Conservation (phyloP, 2,113 vertebrate species). For the Cinclus mexicanus region DNA sequence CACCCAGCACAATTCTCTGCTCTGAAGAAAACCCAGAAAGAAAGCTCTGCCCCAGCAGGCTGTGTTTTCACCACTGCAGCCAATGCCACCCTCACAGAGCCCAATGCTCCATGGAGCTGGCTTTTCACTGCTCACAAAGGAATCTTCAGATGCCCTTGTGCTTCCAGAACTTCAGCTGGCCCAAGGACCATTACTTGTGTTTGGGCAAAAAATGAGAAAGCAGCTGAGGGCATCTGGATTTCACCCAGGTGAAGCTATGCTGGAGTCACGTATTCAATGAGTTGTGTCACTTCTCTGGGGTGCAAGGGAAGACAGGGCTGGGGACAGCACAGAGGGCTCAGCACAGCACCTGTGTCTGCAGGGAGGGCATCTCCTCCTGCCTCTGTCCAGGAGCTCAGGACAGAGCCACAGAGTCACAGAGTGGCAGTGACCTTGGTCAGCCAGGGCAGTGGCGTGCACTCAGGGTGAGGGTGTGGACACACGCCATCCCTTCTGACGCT, state of each 20-base stretch:
- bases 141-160: background rate
- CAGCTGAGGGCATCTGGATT: background rate
- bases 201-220: background rate
- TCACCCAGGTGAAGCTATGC: background rate
- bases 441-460: fast-evolving
- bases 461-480: fast-evolving
- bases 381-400: background rate
- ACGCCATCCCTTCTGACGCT: fast-evolving
- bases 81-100: fast-evolving
- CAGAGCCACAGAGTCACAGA: background rate
- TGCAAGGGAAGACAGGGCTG: background rate
- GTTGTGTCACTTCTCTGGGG: background rate
- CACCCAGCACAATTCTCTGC: background rate
- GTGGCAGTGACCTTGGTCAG: background rate
- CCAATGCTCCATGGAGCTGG: background rate
- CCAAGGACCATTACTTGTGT: background rate
- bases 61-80: background rate
- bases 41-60: background rate
- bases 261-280: fast-evolving
- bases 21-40: background rate
- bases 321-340: fast-evolving
- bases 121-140: background rate
- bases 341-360: background rate
- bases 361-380: background rate
- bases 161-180: background rate